phyloP scores from a whole-genome alignment of 2,888 invertebrate species.

The Troides helena region DNA sequence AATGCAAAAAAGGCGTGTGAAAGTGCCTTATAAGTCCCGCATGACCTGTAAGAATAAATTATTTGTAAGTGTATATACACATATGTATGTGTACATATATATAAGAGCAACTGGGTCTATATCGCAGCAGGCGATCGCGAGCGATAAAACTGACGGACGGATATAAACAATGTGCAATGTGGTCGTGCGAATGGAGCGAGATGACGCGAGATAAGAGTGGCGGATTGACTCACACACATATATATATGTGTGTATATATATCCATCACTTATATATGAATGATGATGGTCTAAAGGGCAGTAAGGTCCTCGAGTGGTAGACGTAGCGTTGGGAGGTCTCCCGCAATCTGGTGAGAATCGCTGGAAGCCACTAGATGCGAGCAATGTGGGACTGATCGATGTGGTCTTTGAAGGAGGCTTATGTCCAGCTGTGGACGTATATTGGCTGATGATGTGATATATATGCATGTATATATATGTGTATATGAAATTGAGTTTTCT shows the following conservation, averaged over 20 bases:
- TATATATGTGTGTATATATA: neutral
- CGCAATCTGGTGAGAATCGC: too few relatives aligned
- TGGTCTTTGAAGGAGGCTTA: too few relatives aligned
- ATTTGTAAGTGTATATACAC: slow-evolving; percentile 2
- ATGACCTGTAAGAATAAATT: slow-evolving; percentile 12
- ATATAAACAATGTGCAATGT: slow-evolving; percentile 24
- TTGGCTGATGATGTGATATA: too few relatives aligned
- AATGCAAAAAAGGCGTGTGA: slow-evolving; percentile 25
- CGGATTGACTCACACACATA: slow-evolving; percentile 12
- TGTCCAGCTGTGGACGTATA: too few relatives aligned
- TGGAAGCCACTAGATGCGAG: too few relatives aligned
- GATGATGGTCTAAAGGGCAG: too few relatives aligned
- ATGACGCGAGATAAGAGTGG: slow-evolving; percentile 16
- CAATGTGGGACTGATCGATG: too few relatives aligned
- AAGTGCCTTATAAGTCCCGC: slow-evolving; percentile 16
- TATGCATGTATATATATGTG: too few relatives aligned
- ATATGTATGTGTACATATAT: neutral
- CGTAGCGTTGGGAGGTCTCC: too few relatives aligned
- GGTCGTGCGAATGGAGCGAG: slow-evolving; percentile 1
- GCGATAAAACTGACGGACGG: slow-evolving; percentile 18
- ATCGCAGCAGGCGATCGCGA: slow-evolving; percentile 15
- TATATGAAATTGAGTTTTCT: too few relatives aligned
- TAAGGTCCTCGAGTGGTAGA: too few relatives aligned
- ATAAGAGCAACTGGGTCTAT: slow-evolving; percentile 4
- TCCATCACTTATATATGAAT: too few relatives aligned